These are phyloP conservation scores for Gasterosteus aculeatus DNA, from an alignment of 2,113 vertebrate species.

Conservation along the genomic window DNA sequence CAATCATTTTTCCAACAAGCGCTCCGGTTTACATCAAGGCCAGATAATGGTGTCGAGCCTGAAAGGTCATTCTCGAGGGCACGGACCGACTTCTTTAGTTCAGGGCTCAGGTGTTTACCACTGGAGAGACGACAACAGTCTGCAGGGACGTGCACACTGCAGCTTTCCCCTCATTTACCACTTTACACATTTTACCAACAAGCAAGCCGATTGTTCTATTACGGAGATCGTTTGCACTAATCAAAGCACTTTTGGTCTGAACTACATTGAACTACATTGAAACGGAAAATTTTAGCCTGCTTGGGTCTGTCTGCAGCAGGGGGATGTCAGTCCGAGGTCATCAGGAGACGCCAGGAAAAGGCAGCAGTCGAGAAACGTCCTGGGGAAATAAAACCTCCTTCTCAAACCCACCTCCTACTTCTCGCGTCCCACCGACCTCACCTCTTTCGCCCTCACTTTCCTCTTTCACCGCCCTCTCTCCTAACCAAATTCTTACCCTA, in stretches of 20 bases:
- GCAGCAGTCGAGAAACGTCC: constrained; percentile 20
- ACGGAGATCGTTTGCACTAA: not conserved
- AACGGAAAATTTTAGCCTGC: not conserved
- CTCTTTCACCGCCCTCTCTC: too few relatives aligned
- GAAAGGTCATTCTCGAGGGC: not conserved
- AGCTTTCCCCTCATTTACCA: not conserved
- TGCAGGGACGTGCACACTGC: too few relatives aligned
- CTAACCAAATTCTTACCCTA: too few relatives aligned
- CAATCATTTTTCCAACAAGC: not conserved
- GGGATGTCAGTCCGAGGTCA: constrained; percentile 38
- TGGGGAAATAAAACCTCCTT: constrained; percentile 33
- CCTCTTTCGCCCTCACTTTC: too few relatives aligned
- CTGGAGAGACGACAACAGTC: not conserved
- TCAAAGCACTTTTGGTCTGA: too few relatives aligned
- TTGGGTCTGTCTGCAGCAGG: constrained; percentile 3
- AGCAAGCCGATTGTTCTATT: not conserved
- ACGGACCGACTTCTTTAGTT: not conserved
- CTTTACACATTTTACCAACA: not conserved
- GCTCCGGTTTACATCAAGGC: not conserved
- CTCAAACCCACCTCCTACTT: too few relatives aligned
- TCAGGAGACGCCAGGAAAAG: constrained; percentile 4
- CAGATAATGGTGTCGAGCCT: not conserved
- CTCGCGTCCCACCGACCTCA: too few relatives aligned
- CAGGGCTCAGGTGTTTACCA: not conserved
- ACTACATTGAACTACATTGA: not conserved